Conservation (phyloP, 2,113 vertebrate genomes). For the Cochlearius cochlearius region DNA sequence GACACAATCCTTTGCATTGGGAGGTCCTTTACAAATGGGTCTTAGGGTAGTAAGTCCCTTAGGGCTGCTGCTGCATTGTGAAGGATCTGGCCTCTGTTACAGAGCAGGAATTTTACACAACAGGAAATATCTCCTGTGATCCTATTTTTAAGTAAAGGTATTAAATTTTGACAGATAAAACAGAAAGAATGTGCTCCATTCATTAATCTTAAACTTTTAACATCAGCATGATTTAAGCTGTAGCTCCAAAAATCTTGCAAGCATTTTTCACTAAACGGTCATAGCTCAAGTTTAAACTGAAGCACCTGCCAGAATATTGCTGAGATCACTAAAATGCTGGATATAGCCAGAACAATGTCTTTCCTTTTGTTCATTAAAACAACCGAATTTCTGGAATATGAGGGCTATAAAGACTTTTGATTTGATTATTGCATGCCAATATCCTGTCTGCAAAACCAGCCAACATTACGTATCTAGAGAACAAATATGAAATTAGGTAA, state of each 20-base stretch:
- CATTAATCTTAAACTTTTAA: not conserved
- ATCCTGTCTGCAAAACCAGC: not conserved
- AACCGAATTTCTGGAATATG: not conserved
- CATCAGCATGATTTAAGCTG: not conserved
- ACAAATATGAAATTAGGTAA: not conserved
- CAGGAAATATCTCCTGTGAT: not conserved
- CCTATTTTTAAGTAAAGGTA: not conserved
- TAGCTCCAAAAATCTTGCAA: not conserved
- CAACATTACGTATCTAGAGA: not conserved
- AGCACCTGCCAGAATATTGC: not conserved
- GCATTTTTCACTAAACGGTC: not conserved
- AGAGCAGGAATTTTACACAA: not conserved
- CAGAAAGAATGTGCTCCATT: not conserved
- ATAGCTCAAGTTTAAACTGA: not conserved
- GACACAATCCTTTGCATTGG: not conserved
- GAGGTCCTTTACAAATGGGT: not conserved
- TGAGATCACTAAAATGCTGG: not conserved
- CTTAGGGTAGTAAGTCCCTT: not conserved
- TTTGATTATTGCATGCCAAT: not conserved
- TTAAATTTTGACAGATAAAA: not conserved
- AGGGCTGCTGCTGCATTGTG: not conserved
- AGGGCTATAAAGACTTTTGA: not conserved
- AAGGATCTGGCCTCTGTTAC: not conserved
- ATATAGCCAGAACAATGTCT: not conserved
- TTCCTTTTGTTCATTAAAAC: not conserved